Evolutionary conservation across 2,888 invertebrate species (phyloP).

Genomic region (Drosophila merina): DNA sequence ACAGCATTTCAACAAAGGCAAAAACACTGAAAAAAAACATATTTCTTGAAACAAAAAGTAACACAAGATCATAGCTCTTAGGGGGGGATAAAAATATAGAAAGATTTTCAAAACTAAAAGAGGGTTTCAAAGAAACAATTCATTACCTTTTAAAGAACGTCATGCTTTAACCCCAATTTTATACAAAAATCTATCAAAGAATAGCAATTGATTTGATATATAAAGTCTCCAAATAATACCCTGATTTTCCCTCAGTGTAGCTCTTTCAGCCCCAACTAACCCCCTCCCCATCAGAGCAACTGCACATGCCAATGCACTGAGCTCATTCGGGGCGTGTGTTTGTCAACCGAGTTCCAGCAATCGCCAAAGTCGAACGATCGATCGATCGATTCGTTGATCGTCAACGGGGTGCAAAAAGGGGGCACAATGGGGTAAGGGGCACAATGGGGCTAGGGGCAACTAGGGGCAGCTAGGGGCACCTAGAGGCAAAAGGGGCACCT

Average conservation of each 20-base stretch:
- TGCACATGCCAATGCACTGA: slow-evolving; percentile 78
- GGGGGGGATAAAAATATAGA: neutral
- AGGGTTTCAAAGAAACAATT: no score
- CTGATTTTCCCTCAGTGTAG: slow-evolving; percentile 7
- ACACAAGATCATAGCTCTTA: neutral
- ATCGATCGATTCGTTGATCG: slow-evolving; percentile 24
- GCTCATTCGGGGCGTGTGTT: slow-evolving; percentile 67
- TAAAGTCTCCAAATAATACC: neutral
- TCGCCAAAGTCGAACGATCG: slow-evolving; percentile 49
- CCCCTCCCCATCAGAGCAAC: slow-evolving; percentile 57
- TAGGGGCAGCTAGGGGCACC: slow-evolving; percentile 1
- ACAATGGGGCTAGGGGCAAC: neutral
- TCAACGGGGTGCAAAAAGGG: slow-evolving; percentile 9
- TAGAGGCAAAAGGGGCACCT: neutral
- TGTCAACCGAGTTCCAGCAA: slow-evolving; percentile 65
- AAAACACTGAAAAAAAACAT: slow-evolving; percentile 21
- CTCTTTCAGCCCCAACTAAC: neutral
- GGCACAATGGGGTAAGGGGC: neutral
- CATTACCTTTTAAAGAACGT: no score
- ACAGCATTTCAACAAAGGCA: slow-evolving; percentile 44
- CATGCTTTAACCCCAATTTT: no score
- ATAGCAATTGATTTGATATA: no score
- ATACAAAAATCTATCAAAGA: no score
- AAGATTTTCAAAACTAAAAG: no score
- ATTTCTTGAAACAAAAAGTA: neutral